phyloP scores from a whole-genome alignment of 2,888 invertebrate species.

The Bibio marci region DNA sequence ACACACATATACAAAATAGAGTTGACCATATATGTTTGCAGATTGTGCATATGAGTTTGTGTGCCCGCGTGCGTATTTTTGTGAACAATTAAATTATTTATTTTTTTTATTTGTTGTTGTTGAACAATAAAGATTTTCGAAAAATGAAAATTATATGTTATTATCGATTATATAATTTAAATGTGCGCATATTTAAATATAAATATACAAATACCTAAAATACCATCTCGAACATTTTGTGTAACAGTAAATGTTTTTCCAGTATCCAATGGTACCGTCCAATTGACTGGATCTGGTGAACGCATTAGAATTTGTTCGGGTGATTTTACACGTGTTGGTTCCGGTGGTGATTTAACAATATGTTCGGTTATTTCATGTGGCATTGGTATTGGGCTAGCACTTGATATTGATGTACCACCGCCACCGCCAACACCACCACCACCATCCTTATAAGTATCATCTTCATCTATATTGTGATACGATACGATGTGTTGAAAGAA shows the following conservation, averaged over 20 bases:
- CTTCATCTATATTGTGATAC: conserved; percentile 20
- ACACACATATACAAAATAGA: no score
- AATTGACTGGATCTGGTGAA: conserved; percentile 86
- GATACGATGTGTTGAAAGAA: neutral
- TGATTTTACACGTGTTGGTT: conserved; percentile 83
- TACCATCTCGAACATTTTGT: conserved; percentile 72
- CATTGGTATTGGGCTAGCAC: conserved; percentile 26
- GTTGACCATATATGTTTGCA: no score
- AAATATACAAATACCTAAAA: no score
- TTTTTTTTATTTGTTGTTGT: no score
- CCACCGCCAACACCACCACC: no score
- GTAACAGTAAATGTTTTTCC: conserved; percentile 88
- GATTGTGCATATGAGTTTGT: no score
- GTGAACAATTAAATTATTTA: no score
- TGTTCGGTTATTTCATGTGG: conserved; percentile 35
- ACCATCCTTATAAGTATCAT: conserved; percentile 22
- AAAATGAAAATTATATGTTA: no score
- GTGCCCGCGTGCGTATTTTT: no score
- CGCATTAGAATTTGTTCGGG: conserved; percentile 85
- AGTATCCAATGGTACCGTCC: conserved; percentile 87
- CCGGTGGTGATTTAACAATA: conserved; percentile 81
- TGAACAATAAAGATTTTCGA: no score
- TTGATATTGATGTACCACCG: conserved; percentile 25
- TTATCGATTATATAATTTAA: no score
- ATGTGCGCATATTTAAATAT: no score